phyloP scores from a whole-genome alignment of 2,888 invertebrate genomes.

The Drosophila borborema region DNA sequence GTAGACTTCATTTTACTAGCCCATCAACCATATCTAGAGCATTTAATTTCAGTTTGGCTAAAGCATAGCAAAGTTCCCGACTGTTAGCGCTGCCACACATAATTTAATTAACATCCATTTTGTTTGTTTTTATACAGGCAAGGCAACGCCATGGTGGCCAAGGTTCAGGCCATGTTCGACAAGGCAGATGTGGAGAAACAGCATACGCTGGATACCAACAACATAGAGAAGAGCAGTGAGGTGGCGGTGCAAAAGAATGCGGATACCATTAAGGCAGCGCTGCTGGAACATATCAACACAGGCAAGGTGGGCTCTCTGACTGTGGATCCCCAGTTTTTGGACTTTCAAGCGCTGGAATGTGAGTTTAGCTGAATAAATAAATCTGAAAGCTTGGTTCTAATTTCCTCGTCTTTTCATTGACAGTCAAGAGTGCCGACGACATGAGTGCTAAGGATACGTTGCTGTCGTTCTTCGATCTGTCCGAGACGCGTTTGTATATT shows the following conservation, averaged over 20 bases:
- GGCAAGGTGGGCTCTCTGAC: slow-evolving; percentile 92
- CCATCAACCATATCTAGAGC: not conserved
- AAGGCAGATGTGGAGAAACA: slow-evolving; percentile 88
- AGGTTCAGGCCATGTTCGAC: slow-evolving; percentile 91
- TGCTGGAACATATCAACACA: slow-evolving; percentile 89
- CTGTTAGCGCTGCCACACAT: not conserved
- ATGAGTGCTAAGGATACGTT: slow-evolving; percentile 81
- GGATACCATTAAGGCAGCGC: slow-evolving; percentile 86
- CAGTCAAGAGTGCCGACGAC: slow-evolving; percentile 75
- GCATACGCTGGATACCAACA: slow-evolving; percentile 84
- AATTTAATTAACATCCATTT: not conserved
- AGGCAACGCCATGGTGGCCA: slow-evolving; percentile 90
- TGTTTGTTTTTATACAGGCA: slow-evolving; percentile 83
- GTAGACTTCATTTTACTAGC: slow-evolving; percentile 66
- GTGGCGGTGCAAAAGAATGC: slow-evolving; percentile 74
- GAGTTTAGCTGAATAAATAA: slow-evolving; percentile 82
- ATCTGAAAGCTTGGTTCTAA: not conserved
- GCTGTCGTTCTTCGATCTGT: slow-evolving; percentile 88
- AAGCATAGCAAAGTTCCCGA: not conserved
- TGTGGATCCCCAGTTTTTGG: slow-evolving; percentile 92
- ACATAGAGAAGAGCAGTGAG: slow-evolving; percentile 58
- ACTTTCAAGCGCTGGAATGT: slow-evolving; percentile 90
- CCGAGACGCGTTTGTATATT: slow-evolving; percentile 92
- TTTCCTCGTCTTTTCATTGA: not conserved
- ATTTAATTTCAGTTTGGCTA: not conserved